phyloP scores from a whole-genome alignment of 2,888 invertebrate species.

The Steinernema carpocapsae region DNA sequence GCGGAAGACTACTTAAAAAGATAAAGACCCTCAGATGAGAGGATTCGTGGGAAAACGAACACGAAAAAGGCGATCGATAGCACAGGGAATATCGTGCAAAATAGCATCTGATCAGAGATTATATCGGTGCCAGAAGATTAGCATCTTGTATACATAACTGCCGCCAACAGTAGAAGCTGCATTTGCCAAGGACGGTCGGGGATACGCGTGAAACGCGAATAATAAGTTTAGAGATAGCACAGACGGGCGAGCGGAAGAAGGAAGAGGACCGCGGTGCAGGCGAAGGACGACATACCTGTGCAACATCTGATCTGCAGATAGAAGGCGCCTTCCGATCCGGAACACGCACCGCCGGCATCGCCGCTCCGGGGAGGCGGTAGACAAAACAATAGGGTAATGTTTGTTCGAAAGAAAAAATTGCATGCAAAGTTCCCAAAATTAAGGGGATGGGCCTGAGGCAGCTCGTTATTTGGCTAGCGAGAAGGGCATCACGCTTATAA shows the following conservation, averaged over 20 bases:
- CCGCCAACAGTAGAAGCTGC: neutral
- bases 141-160: conserved; percentile 29
- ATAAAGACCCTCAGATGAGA: too few species aligned
- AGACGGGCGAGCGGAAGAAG: conserved; percentile 5
- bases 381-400: neutral
- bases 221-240: conserved; percentile 3
- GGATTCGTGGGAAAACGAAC: too few species aligned
- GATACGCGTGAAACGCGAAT: conserved; percentile 25
- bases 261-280: neutral
- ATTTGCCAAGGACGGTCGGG: conserved; percentile 5
- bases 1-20: too few species aligned
- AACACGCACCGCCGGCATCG: neutral
- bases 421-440: neutral
- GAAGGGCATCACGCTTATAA: neutral
- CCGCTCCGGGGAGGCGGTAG: too few species aligned
- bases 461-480: too few species aligned
- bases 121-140: conserved; percentile 34
- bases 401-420: neutral
- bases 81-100: conserved; percentile 19
- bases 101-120: conserved; percentile 21
- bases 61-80: conserved; percentile 24
- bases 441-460: too few species aligned
- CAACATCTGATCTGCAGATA: conserved; percentile 28
- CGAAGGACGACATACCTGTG: neutral
- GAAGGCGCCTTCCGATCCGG: neutral